phyloP scores from a whole-genome alignment of 2,797 vertebrate species.

The Nasua narica region DNA sequence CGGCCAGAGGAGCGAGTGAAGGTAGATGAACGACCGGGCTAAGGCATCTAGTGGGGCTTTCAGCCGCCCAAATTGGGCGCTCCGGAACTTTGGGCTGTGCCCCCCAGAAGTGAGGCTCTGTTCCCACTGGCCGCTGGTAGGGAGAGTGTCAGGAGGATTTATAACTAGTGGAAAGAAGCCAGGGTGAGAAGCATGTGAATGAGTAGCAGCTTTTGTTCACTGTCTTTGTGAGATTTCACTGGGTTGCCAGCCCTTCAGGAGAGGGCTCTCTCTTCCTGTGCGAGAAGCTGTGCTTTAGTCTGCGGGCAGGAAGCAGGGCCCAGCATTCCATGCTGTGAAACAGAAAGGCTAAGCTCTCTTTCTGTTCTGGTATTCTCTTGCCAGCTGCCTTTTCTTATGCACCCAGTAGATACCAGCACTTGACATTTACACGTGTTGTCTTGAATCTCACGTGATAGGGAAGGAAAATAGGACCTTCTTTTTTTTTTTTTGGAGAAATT shows the following conservation, averaged over 20 bases:
- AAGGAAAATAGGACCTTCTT: background rate
- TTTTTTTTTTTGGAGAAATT: background rate
- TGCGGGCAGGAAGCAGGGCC: constrained; percentile 21
- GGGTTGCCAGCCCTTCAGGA: constrained; percentile 26
- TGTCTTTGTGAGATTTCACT: constrained; percentile 48
- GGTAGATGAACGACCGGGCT: constrained; percentile 81
- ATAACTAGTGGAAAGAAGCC: constrained; percentile 23
- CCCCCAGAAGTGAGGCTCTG: background rate
- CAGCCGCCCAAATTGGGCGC: background rate
- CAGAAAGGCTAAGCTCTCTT: constrained; percentile 8
- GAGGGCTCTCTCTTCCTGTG: constrained; percentile 15
- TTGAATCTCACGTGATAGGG: background rate
- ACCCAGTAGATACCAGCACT: background rate
- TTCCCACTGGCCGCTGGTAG: constrained; percentile 29
- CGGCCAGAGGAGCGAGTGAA: constrained; percentile 98
- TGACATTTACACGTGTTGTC: background rate
- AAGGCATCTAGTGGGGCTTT: background rate
- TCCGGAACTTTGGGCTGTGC: background rate
- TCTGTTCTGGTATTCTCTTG: background rate
- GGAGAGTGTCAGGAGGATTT: background rate
- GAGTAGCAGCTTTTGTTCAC: constrained; percentile 57
- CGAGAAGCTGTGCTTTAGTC: constrained; percentile 34
- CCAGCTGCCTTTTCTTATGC: background rate
- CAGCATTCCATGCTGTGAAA: constrained; percentile 5
- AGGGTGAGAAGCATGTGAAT: constrained; percentile 46